Percentiles rank a stretch among this genome's conserved stretches.
phyloP scores from a whole-genome alignment of 1,140 invertebrate species.

The Cephus cinctus region DNA sequence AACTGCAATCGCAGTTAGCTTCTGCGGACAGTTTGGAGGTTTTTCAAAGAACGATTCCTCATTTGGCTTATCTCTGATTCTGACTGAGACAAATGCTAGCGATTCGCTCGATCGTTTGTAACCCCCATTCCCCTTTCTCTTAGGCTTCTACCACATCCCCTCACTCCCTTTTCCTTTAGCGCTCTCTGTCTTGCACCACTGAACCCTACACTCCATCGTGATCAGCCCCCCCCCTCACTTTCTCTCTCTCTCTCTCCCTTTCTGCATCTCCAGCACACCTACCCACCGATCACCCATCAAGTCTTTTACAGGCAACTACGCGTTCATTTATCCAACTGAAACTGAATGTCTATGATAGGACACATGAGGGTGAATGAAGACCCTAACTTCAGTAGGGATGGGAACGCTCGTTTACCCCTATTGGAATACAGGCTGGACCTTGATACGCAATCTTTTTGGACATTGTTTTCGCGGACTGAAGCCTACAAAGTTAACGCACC shows the following conservation, averaged over 20 bases:
- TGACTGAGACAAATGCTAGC: constrained; percentile 45
- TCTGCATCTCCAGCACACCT: constrained; percentile 26
- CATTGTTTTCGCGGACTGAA: too few relatives aligned
- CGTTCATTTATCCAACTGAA: constrained; percentile 33
- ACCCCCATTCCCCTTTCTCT: constrained; percentile 24
- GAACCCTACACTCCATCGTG: neutral
- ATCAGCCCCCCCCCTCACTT: neutral
- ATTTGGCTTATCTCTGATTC: constrained; percentile 48
- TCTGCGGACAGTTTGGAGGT: neutral
- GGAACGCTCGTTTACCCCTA: too few relatives aligned
- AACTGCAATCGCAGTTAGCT: neutral
- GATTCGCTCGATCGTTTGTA: constrained; percentile 47
- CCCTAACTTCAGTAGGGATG: too few relatives aligned
- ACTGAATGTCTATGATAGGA: constrained; percentile 20
- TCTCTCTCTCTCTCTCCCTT: constrained; percentile 9
- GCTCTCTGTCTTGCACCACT: constrained; percentile 5
- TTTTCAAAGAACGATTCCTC: constrained; percentile 32
- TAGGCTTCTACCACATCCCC: constrained; percentile 8
- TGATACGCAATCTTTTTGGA: too few relatives aligned
- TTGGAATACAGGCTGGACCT: too few relatives aligned
- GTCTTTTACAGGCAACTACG: neutral
- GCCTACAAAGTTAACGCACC: too few relatives aligned
- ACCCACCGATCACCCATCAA: constrained; percentile 26
- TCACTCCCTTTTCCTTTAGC: constrained; percentile 23
- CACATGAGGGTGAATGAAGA: too few relatives aligned